phyloP scores from a whole-genome alignment of 2,113 vertebrate species.

The Silurus glanis region DNA sequence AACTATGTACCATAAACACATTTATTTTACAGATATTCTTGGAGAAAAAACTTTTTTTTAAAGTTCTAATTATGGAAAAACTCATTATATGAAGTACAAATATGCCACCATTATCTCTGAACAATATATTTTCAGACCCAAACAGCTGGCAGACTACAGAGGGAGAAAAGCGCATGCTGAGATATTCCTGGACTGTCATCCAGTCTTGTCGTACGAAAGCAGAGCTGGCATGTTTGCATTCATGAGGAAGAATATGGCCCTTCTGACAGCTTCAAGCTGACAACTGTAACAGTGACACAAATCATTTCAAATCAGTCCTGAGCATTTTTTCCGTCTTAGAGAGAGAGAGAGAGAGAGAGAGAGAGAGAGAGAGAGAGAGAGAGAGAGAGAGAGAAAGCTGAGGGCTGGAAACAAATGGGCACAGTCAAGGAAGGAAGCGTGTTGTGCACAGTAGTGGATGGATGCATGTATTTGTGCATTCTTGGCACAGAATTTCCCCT shows the following conservation, averaged over 20 bases:
- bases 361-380: not conserved
- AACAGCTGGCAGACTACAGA: slow-evolving; percentile 76
- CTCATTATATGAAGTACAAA: slow-evolving; percentile 51
- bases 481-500: slow-evolving; percentile 18
- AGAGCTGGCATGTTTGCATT: slow-evolving; percentile 75
- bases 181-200: slow-evolving; percentile 75
- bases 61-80: slow-evolving; percentile 32
- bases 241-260: slow-evolving; percentile 67
- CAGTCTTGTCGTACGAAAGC: slow-evolving; percentile 68
- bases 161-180: slow-evolving; percentile 74
- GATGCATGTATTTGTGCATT: slow-evolving; percentile 44
- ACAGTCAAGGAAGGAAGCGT: slow-evolving; percentile 65
- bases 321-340: slow-evolving; percentile 63
- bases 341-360: not conserved
- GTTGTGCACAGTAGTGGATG: slow-evolving; percentile 49
- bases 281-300: slow-evolving; percentile 78
- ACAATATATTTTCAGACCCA: slow-evolving; percentile 73
- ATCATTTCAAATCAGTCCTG: slow-evolving; percentile 74
- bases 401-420: slow-evolving; percentile 64
- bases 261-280: slow-evolving; percentile 75
- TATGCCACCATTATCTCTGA: slow-evolving; percentile 70
- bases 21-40: slow-evolving; percentile 8
- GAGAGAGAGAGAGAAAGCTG: slow-evolving; percentile 45
- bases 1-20: not conserved
- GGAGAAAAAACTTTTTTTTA: slow-evolving; percentile 3